Conservation (phyloP, 2,113 vertebrate genomes). For the Melanotaenia duboulayi region DNA sequence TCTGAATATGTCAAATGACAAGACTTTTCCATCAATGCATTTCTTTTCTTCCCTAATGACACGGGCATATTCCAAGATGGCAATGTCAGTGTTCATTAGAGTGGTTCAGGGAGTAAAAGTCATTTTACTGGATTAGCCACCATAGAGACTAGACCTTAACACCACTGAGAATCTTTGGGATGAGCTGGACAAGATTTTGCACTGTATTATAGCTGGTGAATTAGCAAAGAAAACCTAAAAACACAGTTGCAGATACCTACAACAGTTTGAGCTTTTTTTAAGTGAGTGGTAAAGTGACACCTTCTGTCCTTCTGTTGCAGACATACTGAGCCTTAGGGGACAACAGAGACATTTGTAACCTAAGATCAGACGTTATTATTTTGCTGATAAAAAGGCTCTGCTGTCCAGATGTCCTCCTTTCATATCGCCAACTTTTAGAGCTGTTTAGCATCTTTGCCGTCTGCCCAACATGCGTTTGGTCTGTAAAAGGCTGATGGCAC, state of each 20-base stretch:
- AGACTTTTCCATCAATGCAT: no score
- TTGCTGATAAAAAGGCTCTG: slow-evolving; percentile 26
- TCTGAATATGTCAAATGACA: no score
- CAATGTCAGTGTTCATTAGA: no score
- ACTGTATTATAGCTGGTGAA: neutral
- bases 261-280: neutral
- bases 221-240: neutral
- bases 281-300: slow-evolving; percentile 45
- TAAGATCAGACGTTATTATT: slow-evolving; percentile 26
- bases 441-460: slow-evolving; percentile 24
- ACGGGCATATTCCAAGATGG: no score
- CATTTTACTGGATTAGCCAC: no score
- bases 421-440: slow-evolving; percentile 3
- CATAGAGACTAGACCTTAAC: neutral
- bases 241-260: slow-evolving; percentile 12
- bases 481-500: slow-evolving; percentile 4
- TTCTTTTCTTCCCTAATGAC: no score
- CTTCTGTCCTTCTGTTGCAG: slow-evolving; percentile 11
- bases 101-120: no score
- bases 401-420: slow-evolving; percentile 54
- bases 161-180: neutral
- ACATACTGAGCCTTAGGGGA: slow-evolving; percentile 7
- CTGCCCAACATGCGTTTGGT: slow-evolving; percentile 34
- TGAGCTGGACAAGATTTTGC: neutral
- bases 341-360: slow-evolving; percentile 36